Evolutionary conservation across 2,888 invertebrate genomes (phyloP).

Genomic region (Dimorphilus gyrociliatus): DNA sequence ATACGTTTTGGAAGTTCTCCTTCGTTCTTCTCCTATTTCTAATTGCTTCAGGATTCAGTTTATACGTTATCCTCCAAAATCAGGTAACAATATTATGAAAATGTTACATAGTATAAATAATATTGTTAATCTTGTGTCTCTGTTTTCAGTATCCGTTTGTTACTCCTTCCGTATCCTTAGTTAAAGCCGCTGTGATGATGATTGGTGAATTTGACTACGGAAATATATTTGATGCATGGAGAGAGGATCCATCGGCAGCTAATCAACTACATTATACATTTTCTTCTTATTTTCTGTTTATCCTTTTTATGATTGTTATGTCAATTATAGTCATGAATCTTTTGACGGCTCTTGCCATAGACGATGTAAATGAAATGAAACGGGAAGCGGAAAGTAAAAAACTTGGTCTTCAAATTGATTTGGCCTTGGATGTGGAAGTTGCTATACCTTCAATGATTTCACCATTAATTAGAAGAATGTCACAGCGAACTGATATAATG

Average conservation of each 20-base stretch:
- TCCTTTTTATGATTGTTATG: slow-evolving; percentile 73
- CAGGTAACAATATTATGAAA: slow-evolving; percentile 15
- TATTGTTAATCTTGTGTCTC: background rate
- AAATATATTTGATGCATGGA: slow-evolving; percentile 40
- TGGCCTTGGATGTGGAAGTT: slow-evolving; percentile 7
- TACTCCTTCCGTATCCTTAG: slow-evolving; percentile 17
- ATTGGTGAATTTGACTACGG: slow-evolving; percentile 72
- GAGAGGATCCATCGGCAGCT: background rate
- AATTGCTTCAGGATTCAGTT: slow-evolving; percentile 30
- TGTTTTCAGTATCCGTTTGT: slow-evolving; percentile 19
- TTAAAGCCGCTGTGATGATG: slow-evolving; percentile 78
- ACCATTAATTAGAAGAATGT: too few relatives aligned
- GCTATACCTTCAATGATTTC: too few relatives aligned
- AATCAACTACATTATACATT: slow-evolving; percentile 37
- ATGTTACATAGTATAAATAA: background rate
- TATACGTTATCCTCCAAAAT: slow-evolving; percentile 24
- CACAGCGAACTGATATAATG: too few relatives aligned
- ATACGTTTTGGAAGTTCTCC: slow-evolving; percentile 34
- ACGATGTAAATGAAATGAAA: slow-evolving; percentile 72
- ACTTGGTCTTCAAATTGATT: slow-evolving; percentile 53
- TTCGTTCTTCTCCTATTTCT: slow-evolving; percentile 34
- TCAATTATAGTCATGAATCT: slow-evolving; percentile 79
- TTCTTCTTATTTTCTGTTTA: slow-evolving; percentile 58
- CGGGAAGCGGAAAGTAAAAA: slow-evolving; percentile 72
- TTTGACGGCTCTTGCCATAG: slow-evolving; percentile 73